Evolutionary conservation across 2,888 invertebrate genomes (phyloP).

Genomic region (Drosophila mayaguana): DNA sequence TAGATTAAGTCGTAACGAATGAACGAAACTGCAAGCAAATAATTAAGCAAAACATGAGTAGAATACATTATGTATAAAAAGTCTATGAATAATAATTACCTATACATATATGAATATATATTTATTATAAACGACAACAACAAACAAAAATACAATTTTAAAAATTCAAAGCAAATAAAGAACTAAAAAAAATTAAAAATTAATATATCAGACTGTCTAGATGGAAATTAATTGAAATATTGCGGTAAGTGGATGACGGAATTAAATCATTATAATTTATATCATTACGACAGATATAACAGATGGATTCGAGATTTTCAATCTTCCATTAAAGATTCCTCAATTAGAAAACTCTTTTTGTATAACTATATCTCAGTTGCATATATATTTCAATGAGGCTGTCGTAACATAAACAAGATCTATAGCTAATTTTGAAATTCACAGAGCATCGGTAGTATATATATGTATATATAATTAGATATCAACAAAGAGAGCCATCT

Average conservation of each 20-base stretch:
- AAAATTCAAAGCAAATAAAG: conserved; percentile 71
- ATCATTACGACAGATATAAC: no score
- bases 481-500: conserved; percentile 25
- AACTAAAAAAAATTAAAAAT: conserved; percentile 47
- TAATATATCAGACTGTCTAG: not conserved
- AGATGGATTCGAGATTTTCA: no score
- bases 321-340: no score
- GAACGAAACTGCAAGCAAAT: conserved; percentile 62
- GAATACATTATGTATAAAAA: conserved; percentile 70
- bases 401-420: conserved; percentile 64
- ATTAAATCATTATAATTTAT: no score
- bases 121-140: conserved; percentile 75
- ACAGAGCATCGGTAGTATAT: conserved; percentile 20
- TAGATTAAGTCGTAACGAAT: conserved; percentile 60
- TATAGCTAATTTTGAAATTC: conserved; percentile 64
- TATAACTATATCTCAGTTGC: conserved; percentile 44
- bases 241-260: not conserved
- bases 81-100: conserved; percentile 55
- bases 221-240: not conserved
- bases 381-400: conserved; percentile 59
- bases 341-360: conserved; percentile 13
- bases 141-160: conserved; percentile 75
- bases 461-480: conserved; percentile 13
- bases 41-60: conserved; percentile 64
- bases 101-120: conserved; percentile 61